Evolutionary conservation across 2,113 vertebrate genomes (phyloP).

Genomic region (Lophius piscatorius): DNA sequence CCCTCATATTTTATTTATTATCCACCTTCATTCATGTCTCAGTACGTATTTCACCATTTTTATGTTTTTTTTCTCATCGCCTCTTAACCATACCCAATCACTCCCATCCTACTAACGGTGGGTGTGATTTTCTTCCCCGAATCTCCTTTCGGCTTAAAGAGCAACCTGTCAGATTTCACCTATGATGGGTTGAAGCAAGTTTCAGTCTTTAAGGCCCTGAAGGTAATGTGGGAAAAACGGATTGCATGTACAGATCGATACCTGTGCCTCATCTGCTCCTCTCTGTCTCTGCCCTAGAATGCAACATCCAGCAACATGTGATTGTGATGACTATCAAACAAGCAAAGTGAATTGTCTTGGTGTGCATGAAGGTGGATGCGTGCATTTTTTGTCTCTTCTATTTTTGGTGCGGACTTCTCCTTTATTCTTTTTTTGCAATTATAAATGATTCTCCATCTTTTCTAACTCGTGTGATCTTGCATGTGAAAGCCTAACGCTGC

Average conservation of each 20-base stretch:
- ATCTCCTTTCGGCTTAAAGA: conserved; percentile 89
- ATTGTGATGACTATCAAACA: conserved; percentile 21
- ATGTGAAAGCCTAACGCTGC: conserved; percentile 23
- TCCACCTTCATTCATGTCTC: conserved; percentile 6
- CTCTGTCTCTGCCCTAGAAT: background rate
- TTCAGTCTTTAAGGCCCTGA: conserved; percentile 93
- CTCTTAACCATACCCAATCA: conserved; percentile 23
- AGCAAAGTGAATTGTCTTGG: background rate
- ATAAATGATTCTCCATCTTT: conserved; percentile 3
- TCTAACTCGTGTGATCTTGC: conserved; percentile 18
- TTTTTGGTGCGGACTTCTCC: background rate
- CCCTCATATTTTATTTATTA: conserved; percentile 4
- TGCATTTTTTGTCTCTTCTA: conserved; percentile 4
- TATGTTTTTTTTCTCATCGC: conserved; percentile 19
- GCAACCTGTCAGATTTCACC: conserved; percentile 94
- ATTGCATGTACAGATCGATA: conserved; percentile 48
- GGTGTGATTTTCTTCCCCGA: conserved; percentile 70
- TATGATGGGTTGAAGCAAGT: conserved; percentile 93
- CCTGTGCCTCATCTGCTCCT: conserved; percentile 29
- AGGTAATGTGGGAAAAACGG: conserved; percentile 87
- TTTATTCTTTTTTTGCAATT: background rate
- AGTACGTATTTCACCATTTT: background rate
- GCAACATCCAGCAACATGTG: conserved; percentile 35
- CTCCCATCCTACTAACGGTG: conserved; percentile 72
- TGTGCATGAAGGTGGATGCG: conserved; percentile 54